These are phyloP conservation scores for Dexiosoma caninum DNA, from an alignment of 2,888 invertebrate genomes.

Conservation along the genomic window DNA sequence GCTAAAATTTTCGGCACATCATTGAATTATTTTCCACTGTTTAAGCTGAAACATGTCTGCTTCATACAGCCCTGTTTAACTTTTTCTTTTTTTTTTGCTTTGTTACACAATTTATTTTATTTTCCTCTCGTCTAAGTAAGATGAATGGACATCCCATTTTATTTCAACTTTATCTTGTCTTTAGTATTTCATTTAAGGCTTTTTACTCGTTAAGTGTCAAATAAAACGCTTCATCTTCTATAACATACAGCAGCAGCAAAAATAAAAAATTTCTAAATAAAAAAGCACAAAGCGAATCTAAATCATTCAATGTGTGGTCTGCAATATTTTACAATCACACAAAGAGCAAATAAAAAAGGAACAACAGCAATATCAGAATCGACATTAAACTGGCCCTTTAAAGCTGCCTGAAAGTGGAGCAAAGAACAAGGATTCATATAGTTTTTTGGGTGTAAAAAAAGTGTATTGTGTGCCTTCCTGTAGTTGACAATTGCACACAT, in stretches of 20 bases:
- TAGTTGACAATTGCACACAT: too few relatives aligned
- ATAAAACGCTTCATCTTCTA: constrained; percentile 43
- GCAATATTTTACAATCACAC: constrained; percentile 16
- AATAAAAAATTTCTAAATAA: not conserved
- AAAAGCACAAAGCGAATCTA: not conserved
- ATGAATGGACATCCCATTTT: constrained; percentile 13
- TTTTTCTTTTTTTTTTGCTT: not conserved
- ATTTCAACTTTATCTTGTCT: constrained; percentile 15
- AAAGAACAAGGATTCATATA: too few relatives aligned
- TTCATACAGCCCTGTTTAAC: not conserved
- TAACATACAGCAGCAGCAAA: not conserved
- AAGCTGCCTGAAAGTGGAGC: too few relatives aligned
- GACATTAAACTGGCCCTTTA: too few relatives aligned
- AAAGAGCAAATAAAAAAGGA: too few relatives aligned
- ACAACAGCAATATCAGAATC: too few relatives aligned
- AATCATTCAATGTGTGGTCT: not conserved
- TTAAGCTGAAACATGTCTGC: constrained; percentile 3
- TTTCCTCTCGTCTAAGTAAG: constrained; percentile 11
- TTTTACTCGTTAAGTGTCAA: constrained; percentile 54
- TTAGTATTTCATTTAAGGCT: constrained; percentile 26
- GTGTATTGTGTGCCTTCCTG: too few relatives aligned
- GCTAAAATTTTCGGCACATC: too few relatives aligned
- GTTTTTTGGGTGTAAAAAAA: too few relatives aligned
- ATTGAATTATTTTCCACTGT: too few relatives aligned
- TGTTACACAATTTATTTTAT: not conserved